phyloP scores from a whole-genome alignment of 2,888 invertebrate species.

The Blomia tropicalis region DNA sequence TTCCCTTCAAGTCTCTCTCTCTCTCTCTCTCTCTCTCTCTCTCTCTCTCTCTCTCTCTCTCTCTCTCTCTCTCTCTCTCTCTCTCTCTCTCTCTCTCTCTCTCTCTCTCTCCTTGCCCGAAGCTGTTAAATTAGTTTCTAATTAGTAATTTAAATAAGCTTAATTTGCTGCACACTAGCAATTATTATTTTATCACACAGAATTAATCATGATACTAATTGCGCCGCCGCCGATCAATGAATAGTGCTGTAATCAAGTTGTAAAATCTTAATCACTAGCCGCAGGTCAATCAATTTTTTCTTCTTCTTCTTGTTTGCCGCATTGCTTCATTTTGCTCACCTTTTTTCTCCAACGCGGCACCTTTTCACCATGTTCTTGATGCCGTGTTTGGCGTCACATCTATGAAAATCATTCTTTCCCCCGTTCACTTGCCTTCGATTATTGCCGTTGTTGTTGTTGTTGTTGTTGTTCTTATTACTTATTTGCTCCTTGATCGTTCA shows the following conservation, averaged over 20 bases:
- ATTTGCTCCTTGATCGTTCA: too few species aligned
- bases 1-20: background rate
- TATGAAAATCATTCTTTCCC: too few species aligned
- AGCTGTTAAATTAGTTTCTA: slow-evolving; percentile 16
- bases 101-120: background rate
- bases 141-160: slow-evolving; percentile 13
- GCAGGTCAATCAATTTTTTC: too few species aligned
- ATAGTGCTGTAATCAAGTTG: slow-evolving; percentile 3
- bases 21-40: background rate
- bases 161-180: background rate
- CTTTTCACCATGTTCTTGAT: too few species aligned
- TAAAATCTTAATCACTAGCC: slow-evolving; percentile 7
- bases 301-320: too few species aligned
- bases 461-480: too few species aligned
- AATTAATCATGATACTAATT: slow-evolving; percentile 19
- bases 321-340: too few species aligned
- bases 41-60: background rate
- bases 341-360: too few species aligned
- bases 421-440: too few species aligned
- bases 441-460: too few species aligned
- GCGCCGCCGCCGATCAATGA: background rate
- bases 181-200: slow-evolving; percentile 17
- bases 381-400: too few species aligned
- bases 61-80: background rate
- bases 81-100: background rate